These are phyloP conservation scores for Zonitis immaculata DNA, from an alignment of 2,888 invertebrate genomes.

Conservation along the genomic window DNA sequence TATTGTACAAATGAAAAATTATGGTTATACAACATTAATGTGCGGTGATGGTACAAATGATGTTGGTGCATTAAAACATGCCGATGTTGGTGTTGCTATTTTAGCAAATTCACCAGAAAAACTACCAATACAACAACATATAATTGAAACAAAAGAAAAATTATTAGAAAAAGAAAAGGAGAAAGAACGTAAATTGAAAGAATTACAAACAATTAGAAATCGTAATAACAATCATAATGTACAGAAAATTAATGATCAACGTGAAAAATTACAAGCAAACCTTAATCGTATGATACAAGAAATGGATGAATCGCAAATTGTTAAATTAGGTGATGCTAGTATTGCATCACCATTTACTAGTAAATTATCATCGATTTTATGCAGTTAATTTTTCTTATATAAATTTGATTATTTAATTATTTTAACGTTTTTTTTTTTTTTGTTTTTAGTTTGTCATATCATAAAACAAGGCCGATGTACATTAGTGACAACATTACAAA, in stretches of 20 bases:
- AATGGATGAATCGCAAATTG: conserved; percentile 79
- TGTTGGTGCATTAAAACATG: conserved; percentile 97
- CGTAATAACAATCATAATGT: conserved; percentile 32
- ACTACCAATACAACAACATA: conserved; percentile 36
- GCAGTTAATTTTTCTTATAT: conserved; percentile 64
- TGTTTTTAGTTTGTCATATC: conserved; percentile 88
- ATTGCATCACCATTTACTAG: conserved; percentile 99
- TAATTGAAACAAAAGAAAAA: conserved; percentile 39
- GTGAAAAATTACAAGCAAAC: conserved; percentile 39
- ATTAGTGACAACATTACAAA: conserved; percentile 96
- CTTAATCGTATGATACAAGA: conserved; percentile 72
- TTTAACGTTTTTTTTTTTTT: conserved; percentile 32
- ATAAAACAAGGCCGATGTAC: conserved; percentile 99
- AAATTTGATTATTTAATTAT: conserved; percentile 1
- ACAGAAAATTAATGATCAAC: conserved; percentile 31
- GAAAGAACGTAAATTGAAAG: conserved; percentile 27
- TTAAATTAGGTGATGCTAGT: conserved; percentile 96
- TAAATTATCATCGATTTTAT: conserved; percentile 90
- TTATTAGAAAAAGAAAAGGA: conserved; percentile 28
- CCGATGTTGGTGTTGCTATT: conserved; percentile 93
- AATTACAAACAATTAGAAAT: conserved; percentile 22
- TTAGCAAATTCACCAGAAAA: conserved; percentile 74
- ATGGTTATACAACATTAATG: conserved; percentile 92
- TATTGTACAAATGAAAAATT: conserved; percentile 78
- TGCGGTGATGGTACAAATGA: conserved; percentile 99